Evolutionary conservation across 92 coral and sea anemone genomes (phyloP), one percentile per base, ranked within the genome.

Genomic region (Actinernus sp.): DNA sequence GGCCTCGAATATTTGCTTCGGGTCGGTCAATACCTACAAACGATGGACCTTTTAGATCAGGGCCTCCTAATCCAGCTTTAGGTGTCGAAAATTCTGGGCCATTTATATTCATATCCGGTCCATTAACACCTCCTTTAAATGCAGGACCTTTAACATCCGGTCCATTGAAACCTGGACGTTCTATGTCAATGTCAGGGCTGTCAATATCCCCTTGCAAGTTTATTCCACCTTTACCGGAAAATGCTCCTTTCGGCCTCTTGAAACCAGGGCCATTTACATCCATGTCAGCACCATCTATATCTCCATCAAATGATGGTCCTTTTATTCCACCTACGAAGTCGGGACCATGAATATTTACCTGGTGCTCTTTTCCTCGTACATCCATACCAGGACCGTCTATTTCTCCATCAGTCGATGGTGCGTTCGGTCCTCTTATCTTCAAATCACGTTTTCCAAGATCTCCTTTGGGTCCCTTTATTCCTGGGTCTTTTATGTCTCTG

Each of bases 131-230:
- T 19, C n/a, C n/a, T n/a, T n/a, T n/a, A n/a, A n/a, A n/a, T n/a
- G n/a, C n/a, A n/a, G n/a, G n/a, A n/a, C n/a, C n/a, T 17, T 74
- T 28, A 20, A 74, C 61, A 25, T 52, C 71, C 2, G 66, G 73
- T 23, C 65, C 61, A 31, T 57, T 65, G 36, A 63, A 17, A 25
- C 49, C 70, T 2, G 46, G 52, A 18, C 18, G 10, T 4, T 45
- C 52, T 5, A 45, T 45, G 18, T 33, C 3, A 1, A 45, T 17
- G 21, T 45, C 52, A 45, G 52, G 52, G 21, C 17, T 4, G 52
- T 45, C 52, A 17, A 45, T 6, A 5, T 45, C 52, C n/a, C n/a
- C n/a, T n/a, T n/a, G n/a, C n/a, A n/a, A n/a, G n/a, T n/a, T n/a
- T n/a, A n/a, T n/a, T n/a, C n/a, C n/a, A n/a, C n/a, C n/a, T n/a